These are phyloP conservation scores for Drosophila littoralis DNA, from an alignment of 1,140 invertebrate species.

Conservation along the genomic window DNA sequence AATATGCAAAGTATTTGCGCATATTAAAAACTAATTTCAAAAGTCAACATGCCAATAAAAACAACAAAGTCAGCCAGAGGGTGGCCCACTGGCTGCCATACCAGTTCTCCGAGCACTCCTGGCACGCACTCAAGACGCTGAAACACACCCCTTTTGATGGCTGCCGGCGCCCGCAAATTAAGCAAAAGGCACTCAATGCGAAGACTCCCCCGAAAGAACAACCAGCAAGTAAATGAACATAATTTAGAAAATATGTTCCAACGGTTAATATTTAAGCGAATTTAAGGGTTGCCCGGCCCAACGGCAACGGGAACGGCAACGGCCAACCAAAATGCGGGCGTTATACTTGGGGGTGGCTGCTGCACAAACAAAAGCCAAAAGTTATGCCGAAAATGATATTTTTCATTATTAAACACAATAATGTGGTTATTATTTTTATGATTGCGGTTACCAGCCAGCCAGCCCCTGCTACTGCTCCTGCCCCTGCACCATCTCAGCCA, in stretches of 20 bases:
- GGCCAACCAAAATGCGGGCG: conserved; percentile 75
- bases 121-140: conserved; percentile 67
- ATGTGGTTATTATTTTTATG: conserved; percentile 84
- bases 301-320: background rate
- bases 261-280: conserved; percentile 59
- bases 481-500: background rate
- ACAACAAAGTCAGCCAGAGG: conserved; percentile 56
- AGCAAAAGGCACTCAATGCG: conserved; percentile 73
- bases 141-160: conserved; percentile 65
- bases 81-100: conserved; percentile 2
- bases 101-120: background rate
- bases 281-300: conserved; percentile 69
- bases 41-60: conserved; percentile 83
- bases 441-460: conserved; percentile 63
- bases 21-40: conserved; percentile 83
- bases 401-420: conserved; percentile 84
- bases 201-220: conserved; percentile 35
- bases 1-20: conserved; percentile 82
- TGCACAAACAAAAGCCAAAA: conserved; percentile 79
- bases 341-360: conserved; percentile 10
- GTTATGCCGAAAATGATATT: conserved; percentile 82
- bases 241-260: conserved; percentile 80
- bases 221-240: conserved; percentile 68
- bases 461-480: background rate
- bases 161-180: conserved; percentile 74